Evolutionary conservation across 2,797 vertebrate species (phyloP).

Genomic region (Enteromius viviparus): DNA sequence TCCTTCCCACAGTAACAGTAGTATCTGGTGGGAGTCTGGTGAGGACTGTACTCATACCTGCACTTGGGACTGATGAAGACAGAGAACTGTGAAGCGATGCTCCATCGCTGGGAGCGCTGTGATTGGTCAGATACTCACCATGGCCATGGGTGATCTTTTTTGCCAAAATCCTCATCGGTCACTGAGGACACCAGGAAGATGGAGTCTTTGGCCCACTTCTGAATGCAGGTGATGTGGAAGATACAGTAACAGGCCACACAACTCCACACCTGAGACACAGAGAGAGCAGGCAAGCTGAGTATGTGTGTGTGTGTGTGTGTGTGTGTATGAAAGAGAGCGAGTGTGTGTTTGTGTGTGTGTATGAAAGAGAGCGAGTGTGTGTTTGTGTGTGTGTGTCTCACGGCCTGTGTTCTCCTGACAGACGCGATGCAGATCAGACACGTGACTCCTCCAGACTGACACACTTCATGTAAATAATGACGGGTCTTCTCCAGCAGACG

Average conservation of each 20-base stretch:
- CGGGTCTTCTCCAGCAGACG: slow-evolving; percentile 81
- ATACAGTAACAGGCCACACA: slow-evolving; percentile 92
- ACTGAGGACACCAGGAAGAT: slow-evolving; percentile 89
- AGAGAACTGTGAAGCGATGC: not conserved
- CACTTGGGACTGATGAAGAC: slow-evolving; percentile 87
- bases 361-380: not conserved
- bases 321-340: not conserved
- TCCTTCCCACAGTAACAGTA: slow-evolving; percentile 94
- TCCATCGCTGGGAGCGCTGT: no score
- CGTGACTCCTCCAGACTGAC: slow-evolving; percentile 91
- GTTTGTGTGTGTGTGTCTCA: slow-evolving; percentile 69
- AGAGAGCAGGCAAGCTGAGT: not conserved
- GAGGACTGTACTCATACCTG: slow-evolving; percentile 88
- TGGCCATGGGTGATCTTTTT: slow-evolving; percentile 91
- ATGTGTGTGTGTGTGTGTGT: not conserved
- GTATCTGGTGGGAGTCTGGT: slow-evolving; percentile 88
- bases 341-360: not conserved
- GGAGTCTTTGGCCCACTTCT: slow-evolving; percentile 96
- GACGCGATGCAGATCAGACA: slow-evolving; percentile 97
- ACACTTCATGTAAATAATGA: slow-evolving; percentile 91
- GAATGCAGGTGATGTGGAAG: slow-evolving; percentile 95
- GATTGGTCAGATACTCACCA: slow-evolving; percentile 74
- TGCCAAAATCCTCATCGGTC: slow-evolving; percentile 90
- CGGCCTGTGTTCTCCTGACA: slow-evolving; percentile 91
- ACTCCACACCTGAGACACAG: slow-evolving; percentile 87